Evolutionary conservation across 2,113 vertebrate genomes (phyloP).

Genomic region (Lucifuga dentata): DNA sequence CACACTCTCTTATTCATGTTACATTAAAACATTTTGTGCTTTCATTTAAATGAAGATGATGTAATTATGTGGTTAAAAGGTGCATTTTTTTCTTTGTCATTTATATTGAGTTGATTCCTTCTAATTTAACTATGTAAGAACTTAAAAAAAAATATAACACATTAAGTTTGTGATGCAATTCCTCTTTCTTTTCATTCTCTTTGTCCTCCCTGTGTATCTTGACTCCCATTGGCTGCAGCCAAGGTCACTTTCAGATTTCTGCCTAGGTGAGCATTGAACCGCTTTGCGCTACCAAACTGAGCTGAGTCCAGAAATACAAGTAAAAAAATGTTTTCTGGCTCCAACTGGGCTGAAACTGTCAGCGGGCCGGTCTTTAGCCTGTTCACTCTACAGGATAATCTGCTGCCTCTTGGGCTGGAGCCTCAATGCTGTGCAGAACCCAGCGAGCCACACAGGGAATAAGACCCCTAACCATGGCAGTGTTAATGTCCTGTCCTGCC

Average conservation of each 20-base stretch:
- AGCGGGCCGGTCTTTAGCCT: slow-evolving; percentile 15
- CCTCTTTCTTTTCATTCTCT: background rate
- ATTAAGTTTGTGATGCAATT: too few relatives aligned
- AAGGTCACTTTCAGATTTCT: background rate
- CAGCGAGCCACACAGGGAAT: slow-evolving; percentile 18
- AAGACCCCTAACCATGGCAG: slow-evolving; percentile 11
- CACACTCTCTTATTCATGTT: too few relatives aligned
- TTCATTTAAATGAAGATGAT: too few relatives aligned
- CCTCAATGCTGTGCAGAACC: background rate
- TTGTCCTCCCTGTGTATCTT: background rate
- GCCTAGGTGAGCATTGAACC: background rate
- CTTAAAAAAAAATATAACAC: too few relatives aligned
- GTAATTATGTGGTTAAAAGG: too few relatives aligned
- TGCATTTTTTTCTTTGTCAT: too few relatives aligned
- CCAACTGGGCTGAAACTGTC: slow-evolving; percentile 24
- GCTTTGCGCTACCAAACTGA: background rate
- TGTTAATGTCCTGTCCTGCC: slow-evolving; percentile 32
- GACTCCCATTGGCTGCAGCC: background rate
- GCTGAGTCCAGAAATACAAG: background rate
- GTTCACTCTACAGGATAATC: slow-evolving; percentile 10
- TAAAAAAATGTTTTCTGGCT: slow-evolving; percentile 10
- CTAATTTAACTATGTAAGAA: too few relatives aligned
- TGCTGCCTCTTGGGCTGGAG: slow-evolving; percentile 13
- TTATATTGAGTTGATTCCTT: too few relatives aligned
- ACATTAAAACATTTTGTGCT: too few relatives aligned